These are phyloP conservation scores for Troilus luridus DNA, from an alignment of 2,888 invertebrate species.

Conservation along the genomic window DNA sequence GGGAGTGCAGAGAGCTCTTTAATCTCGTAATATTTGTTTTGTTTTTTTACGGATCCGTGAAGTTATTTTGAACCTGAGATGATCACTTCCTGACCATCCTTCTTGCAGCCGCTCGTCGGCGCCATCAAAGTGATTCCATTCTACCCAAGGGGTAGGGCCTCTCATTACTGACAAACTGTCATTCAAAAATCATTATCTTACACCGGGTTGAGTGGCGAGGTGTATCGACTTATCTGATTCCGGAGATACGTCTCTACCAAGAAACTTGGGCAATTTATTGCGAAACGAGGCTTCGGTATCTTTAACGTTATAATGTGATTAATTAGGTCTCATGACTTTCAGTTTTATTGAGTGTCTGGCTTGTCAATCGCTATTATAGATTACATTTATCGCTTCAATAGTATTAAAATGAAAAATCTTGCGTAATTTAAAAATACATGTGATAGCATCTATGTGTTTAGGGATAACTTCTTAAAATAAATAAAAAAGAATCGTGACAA, in stretches of 20 bases:
- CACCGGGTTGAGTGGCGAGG: neutral
- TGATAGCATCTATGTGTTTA: no score
- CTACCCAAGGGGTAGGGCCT: neutral
- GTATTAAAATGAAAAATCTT: no score
- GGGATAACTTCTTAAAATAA: no score
- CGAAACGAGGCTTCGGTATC: neutral
- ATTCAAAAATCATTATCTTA: conserved; percentile 27
- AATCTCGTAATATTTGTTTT: no score
- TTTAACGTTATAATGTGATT: neutral
- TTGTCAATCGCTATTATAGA: neutral
- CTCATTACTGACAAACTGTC: conserved; percentile 34
- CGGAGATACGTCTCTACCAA: neutral
- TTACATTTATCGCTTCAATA: neutral
- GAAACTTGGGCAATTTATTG: neutral
- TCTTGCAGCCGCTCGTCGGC: neutral
- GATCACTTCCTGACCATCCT: neutral
- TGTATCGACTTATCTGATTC: conserved; percentile 11
- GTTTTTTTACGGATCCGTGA: no score
- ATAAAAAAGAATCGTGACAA: no score
- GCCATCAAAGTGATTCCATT: neutral
- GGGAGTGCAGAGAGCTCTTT: no score
- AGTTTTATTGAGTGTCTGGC: neutral
- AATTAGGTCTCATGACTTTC: neutral
- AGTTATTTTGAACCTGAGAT: neutral
- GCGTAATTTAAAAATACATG: no score